Base-by-base conservation (phyloP, 1,140 invertebrate genomes). In the Solen grandis region DNA sequence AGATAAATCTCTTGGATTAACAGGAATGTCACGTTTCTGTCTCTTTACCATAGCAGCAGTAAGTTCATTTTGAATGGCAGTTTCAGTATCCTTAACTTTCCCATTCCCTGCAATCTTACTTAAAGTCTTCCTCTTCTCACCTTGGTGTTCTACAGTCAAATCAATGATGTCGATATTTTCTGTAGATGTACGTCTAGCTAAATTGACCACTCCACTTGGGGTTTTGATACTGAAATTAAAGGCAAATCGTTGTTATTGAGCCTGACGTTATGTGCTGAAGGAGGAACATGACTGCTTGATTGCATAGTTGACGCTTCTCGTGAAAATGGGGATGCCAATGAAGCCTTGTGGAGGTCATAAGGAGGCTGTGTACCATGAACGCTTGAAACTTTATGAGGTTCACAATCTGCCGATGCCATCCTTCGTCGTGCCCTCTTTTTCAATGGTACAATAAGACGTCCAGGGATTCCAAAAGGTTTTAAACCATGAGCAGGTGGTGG, bases 381-480 rank as follows among this genome's bases (percentile, higher is more conserved):
- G n/a, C n/a, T n/a, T n/a, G n/a, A n/a, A n/a, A n/a, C n/a, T n/a
- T n/a, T n/a, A n/a, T n/a, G n/a, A n/a, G 38, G 5, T 3, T 14
- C 22, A 10, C 3, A 16, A 1, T 60, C 54, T 62, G n/a, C 29
- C 5, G 70, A 74, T 38, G 50, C 3, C 5, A 2, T 14, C 62
- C 70, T 31, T 31, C 46, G 59, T 57, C 57, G 36, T 10, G 36
- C 10, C 19, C 50, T 38, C 16, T 29, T 60, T 41, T n/a, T 0
- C 19, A 38, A n/a, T n/a, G 22, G 52, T 2, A 74, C 57, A 46
- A 74, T 74, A 16, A 74, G 33, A 60, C 62, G 70, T 10, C 70
- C 70, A 5, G 70, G 55, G 31, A 74, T 74, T 19, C 70, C 70
- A 74, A 74, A 74, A 22, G 70, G 55, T 29, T 57, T 33, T 50